These are phyloP conservation scores for Pyrgus malvae DNA, from an alignment of 2,888 invertebrate genomes.

Conservation along the genomic window DNA sequence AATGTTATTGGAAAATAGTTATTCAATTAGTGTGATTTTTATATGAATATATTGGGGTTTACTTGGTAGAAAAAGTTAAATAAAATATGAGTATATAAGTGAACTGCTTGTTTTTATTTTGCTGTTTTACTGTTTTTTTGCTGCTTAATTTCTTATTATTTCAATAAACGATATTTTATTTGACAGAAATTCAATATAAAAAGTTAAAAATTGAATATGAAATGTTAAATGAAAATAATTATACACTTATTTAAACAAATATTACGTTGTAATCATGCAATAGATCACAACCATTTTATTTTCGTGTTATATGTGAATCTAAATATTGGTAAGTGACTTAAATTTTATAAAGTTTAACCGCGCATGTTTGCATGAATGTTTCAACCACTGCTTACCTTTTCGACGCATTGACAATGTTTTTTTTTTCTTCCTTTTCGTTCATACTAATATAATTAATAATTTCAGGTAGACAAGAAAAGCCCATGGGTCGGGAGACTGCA, in stretches of 20 bases:
- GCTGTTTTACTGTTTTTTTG: conserved; percentile 25
- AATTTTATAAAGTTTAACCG: conserved; percentile 27
- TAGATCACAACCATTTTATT: too few species aligned
- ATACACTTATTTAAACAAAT: too few species aligned
- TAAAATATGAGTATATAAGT: conserved; percentile 75
- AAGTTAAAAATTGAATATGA: too few species aligned
- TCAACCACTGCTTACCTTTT: conserved; percentile 51
- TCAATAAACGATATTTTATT: too few species aligned
- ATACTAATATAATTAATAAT: conserved; percentile 81
- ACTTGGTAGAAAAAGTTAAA: conserved; percentile 78
- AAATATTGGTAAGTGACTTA: conserved; percentile 53
- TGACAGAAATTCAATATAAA: too few species aligned
- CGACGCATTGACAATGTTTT: conserved; percentile 48
- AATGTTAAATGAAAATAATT: too few species aligned
- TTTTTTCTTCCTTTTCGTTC: conserved; percentile 65
- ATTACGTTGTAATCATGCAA: too few species aligned
- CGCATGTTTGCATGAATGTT: conserved; percentile 53
- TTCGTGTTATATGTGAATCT: too few species aligned
- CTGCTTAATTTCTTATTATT: too few species aligned
- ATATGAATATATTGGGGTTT: conserved; percentile 82
- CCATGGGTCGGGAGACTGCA: conserved; percentile 79
- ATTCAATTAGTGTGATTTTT: conserved; percentile 79
- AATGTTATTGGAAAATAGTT: conserved; percentile 78
- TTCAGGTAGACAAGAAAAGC: conserved; percentile 78
- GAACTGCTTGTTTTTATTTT: conserved; percentile 57